Base-by-base conservation (phyloP, 64 coral and sea anemone species). In the Cladopsammia gracilis region DNA sequence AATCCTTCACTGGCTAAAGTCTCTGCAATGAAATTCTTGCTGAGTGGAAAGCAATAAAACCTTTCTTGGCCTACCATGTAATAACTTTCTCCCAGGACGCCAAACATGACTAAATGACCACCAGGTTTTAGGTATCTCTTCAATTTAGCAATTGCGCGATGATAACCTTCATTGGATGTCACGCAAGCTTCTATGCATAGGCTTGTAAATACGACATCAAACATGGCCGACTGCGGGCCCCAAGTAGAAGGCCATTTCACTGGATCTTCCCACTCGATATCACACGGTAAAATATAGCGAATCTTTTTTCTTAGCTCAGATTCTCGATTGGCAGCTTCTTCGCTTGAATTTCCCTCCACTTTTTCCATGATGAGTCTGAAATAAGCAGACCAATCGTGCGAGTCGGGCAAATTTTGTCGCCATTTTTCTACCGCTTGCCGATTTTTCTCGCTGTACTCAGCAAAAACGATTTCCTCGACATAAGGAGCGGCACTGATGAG, bases 61-160 rank as follows among this genome's bases (percentile, higher is more conserved):
- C 50, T 88, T 62, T 87, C 70, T 19, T 93, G 18, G 5, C 91
- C 91, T 42, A 93, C 75, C 20, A 58, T 56, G 62, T 93, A 93
- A 44, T 79, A 93, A 44, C 14, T 88, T 44, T 93, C 61, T 2
- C 77, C 77, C 25, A 93, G 52, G 34, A 68, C 59, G 18, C 91
- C 74, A 82, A 2, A 15, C 91, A 93, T 87, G 14, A 77, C 15
- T 4, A 93, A 25, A 66, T 87, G 56, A 25, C 91, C 91, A n/a
- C 84, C 91, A 23, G 91, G 62, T 49, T 87, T 93, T 8, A 93
- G 15, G 18, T 79, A 75, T 45, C 64, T 86, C 43, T 75, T 53
- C 23, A 88, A 50, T 20, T 93, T 80, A 3, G 61, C 61, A 23
- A 88, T 81, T 5, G 82, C 73, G 58, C 26, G 47, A n/a, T 62